Base-by-base conservation (phyloP, 2,113 vertebrate genomes). In the Delphinus delphis region DNA sequence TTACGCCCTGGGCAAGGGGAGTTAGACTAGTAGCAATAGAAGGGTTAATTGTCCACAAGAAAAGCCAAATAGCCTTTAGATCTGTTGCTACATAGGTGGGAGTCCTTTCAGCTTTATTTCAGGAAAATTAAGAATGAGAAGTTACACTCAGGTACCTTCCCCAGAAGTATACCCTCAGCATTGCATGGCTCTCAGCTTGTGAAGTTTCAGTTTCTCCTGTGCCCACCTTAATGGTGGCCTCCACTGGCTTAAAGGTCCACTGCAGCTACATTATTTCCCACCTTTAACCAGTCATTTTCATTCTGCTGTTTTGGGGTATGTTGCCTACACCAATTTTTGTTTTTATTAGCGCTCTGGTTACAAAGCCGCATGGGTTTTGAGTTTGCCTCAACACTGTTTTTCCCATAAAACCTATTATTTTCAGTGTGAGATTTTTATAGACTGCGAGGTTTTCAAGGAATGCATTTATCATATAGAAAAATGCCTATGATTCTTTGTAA, bases 391-490 rank as follows among this genome's bases (percentile, higher is more conserved):
- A 55, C 5, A 20, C 17, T 92, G 6, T 87, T 96, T 94, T 94
- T 84, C 55, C 12, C 60, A 55, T 63, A 67, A 89, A 95, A 44
- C 25, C 28, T 58, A 9, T 88, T 92, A 41, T 92, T 87, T 74
- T 92, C 41, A 86, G 53, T 89, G 33, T 94, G 53, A 86, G 47
- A 82, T 81, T 89, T 76, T 94, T 81, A 92, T 7, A 67, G 36
- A 74, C 87, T n/a, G 7, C 60, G 41, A 71, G 6, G 3, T 95
- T 97, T 97, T 93, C 33, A 5, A 81, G 79, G 53, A 96, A 81
- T 76, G 73, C 33, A 90, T 63, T 95, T 82, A 33, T 93, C n/a
- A 11, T 44, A 8, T 70, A 55, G 63, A 73, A 93, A 96, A 93
- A 71, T 82, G 31, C 10, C 50, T 76, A 1, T 80, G 71, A 73